Evolutionary conservation across 2,888 invertebrate species (phyloP).

Genomic region (Silvanus unidentatus): DNA sequence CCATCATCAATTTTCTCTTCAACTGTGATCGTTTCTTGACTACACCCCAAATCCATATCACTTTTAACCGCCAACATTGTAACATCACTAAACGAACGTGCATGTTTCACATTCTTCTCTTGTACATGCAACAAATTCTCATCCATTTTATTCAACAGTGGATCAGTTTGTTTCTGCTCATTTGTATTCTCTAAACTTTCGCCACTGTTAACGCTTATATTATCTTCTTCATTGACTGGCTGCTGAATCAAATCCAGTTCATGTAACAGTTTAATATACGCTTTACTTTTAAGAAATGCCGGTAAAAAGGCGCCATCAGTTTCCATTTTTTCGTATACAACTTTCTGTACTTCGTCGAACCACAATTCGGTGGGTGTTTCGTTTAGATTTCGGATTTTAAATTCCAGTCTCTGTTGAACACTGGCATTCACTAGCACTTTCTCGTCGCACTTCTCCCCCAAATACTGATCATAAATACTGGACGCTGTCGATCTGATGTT

Average conservation of each 20-base stretch:
- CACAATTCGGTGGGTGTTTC: slow-evolving; percentile 63
- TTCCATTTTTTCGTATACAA: slow-evolving; percentile 58
- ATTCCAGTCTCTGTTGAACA: slow-evolving; percentile 55
- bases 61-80: slow-evolving; percentile 22
- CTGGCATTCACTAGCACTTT: slow-evolving; percentile 58
- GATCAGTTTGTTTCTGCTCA: neutral
- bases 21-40: slow-evolving; percentile 14
- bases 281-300: slow-evolving; percentile 59
- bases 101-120: slow-evolving; percentile 37
- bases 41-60: slow-evolving; percentile 14
- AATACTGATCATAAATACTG: slow-evolving; percentile 71
- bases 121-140: neutral
- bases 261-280: slow-evolving; percentile 64
- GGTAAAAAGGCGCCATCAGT: slow-evolving; percentile 58
- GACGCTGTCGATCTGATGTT: slow-evolving; percentile 60
- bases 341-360: slow-evolving; percentile 78
- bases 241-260: slow-evolving; percentile 66
- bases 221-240: slow-evolving; percentile 52
- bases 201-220: slow-evolving; percentile 52
- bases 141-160: neutral
- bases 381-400: slow-evolving; percentile 53
- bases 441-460: slow-evolving; percentile 64
- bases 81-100: slow-evolving; percentile 43
- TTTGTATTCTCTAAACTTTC: slow-evolving; percentile 45
- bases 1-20: slow-evolving; percentile 24